A percentile compares a stretch with the other conserved stretches of the same genome.
Conservation (phyloP, 1,140 invertebrate species). For the Drosophila mojavensis region DNA sequence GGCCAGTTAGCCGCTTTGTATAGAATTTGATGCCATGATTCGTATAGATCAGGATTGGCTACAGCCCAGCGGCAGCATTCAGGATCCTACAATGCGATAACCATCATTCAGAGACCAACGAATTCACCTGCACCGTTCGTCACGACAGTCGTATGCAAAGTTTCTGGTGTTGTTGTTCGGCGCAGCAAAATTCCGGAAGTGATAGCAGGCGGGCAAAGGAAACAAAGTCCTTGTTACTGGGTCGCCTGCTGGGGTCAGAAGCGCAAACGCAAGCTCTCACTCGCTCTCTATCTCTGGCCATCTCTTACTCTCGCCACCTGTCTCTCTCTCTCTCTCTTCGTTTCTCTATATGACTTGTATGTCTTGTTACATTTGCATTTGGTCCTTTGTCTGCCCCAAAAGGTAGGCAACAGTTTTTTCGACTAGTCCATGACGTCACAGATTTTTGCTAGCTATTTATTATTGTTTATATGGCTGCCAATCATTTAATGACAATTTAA, state of each 20-base stretch:
- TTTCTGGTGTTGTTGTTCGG: conserved; percentile 22
- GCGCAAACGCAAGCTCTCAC: conserved; percentile 25
- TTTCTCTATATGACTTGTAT: too few relatives aligned
- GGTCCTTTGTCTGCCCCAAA: too few relatives aligned
- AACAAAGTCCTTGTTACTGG: conserved; percentile 21
- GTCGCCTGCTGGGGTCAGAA: conserved; percentile 1
- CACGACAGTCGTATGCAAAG: not conserved
- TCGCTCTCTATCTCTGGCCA: not conserved
- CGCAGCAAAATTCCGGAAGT: conserved; percentile 60
- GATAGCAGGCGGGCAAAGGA: conserved; percentile 45
- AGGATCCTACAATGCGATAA: not conserved
- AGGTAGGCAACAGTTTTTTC: not conserved
- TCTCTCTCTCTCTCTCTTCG: not conserved
- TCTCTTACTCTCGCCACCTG: not conserved
- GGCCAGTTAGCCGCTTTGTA: not conserved
- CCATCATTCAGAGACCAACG: not conserved
- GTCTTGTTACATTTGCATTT: too few relatives aligned
- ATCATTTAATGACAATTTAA: too few relatives aligned
- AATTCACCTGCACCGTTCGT: not conserved
- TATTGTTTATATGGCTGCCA: too few relatives aligned
- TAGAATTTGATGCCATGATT: not conserved
- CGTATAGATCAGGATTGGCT: not conserved
- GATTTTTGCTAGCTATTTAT: too few relatives aligned
- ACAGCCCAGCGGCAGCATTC: not conserved
- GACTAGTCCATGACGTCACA: conserved; percentile 32